Base-by-base conservation (phyloP, 2,888 invertebrate species). In the Callyntrura sp. region DNA sequence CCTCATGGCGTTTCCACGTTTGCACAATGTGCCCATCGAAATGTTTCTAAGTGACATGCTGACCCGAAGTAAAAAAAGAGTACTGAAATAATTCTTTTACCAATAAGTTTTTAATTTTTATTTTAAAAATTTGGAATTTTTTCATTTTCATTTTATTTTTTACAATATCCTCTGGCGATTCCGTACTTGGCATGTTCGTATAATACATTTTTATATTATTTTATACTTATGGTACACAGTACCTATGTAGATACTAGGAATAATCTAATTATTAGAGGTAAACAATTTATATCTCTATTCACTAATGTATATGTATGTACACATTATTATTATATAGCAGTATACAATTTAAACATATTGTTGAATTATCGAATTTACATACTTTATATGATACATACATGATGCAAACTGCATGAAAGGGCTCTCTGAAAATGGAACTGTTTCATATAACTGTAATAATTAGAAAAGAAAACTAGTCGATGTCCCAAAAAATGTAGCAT, bases 141-240 rank as follows among this genome's bases (percentile, higher is more conserved):
- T 89, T 85, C 81, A 43, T 89, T 89, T 89, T 85, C 81, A 85
- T 88, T 70, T 45, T 73, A 70, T 68, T 84, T 86, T 89, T 89
- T 88, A 88, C 84, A 89, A 79, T 85, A 85, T 88, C 51, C 23
- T 88, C 76, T 85, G 82, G 85, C 89, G 89, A 84, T 85, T 85
- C 89, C 78, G 89, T 89, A 89, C 89, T 89, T 89, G 89, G 89
- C 89, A 85, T 84, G 84, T 89, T 89, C 84, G 78, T 84, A 89
- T 84, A 85, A 85, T 84, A 88, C 88, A 88, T 84, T 60, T 88
- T 82, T 68, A 88, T 81, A 87, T 43, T 65, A 25, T 87, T 86
- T 17, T 78, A 85, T 78, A 65, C 20, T 35, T 78, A 55, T 70
- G 55, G 79, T 79, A 79, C 88, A 76, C 84, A 88, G 70, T 81